These are phyloP conservation scores for Cryptophagus acutangulus DNA, from an alignment of 2,888 invertebrate genomes.

Conservation along the genomic window DNA sequence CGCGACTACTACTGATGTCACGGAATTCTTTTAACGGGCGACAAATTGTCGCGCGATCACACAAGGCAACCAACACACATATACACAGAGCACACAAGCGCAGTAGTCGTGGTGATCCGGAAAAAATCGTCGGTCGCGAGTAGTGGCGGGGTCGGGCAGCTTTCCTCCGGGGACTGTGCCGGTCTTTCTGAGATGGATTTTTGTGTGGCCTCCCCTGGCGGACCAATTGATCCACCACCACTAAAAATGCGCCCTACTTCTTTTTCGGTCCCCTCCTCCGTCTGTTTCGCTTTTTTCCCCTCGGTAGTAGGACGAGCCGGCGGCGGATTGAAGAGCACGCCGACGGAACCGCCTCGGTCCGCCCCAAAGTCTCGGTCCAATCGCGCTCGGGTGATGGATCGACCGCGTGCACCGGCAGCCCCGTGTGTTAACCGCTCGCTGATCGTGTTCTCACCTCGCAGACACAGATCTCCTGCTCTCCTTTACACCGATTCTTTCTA, in stretches of 20 bases:
- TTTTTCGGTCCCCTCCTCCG: constrained; percentile 46
- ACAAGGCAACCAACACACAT: too few relatives aligned
- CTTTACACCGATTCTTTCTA: constrained; percentile 1
- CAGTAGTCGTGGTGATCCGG: constrained; percentile 45
- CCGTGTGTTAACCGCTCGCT: constrained; percentile 32
- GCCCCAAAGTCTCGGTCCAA: constrained; percentile 48
- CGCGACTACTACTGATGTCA: constrained; percentile 50
- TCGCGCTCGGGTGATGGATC: constrained; percentile 46
- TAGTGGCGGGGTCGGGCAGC: constrained; percentile 36
- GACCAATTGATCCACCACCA: constrained; percentile 48
- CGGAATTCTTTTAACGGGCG: constrained; percentile 49
- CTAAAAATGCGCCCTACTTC: constrained; percentile 51
- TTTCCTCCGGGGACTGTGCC: constrained; percentile 44
- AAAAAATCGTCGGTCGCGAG: constrained; percentile 40
- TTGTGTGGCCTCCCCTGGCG: constrained; percentile 47
- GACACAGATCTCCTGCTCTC: not conserved
- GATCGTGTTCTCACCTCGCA: constrained; percentile 39
- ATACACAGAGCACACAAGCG: constrained; percentile 50
- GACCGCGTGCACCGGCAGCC: constrained; percentile 44
- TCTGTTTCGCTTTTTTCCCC: constrained; percentile 49
- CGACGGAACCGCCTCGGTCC: constrained; percentile 48
- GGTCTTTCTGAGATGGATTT: constrained; percentile 47
- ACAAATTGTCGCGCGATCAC: constrained; percentile 51
- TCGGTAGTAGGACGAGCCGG: constrained; percentile 50
- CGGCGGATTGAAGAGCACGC: constrained; percentile 44